These are phyloP conservation scores for Xestia ashworthii DNA, from an alignment of 2,888 invertebrate species.

Conservation along the genomic window DNA sequence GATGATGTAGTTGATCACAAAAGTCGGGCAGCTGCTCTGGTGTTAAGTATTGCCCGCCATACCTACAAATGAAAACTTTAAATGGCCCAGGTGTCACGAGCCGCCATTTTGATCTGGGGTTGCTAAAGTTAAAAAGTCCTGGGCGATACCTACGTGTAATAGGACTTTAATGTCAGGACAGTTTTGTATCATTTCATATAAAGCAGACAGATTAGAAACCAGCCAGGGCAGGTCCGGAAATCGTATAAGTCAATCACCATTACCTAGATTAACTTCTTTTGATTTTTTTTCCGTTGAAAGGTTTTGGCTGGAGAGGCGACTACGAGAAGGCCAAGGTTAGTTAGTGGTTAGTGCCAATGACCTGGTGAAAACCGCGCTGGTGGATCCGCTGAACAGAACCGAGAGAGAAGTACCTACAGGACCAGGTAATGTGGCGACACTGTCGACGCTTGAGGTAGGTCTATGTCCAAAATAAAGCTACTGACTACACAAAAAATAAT, in stretches of 20 bases:
- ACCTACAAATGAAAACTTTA: slow-evolving; percentile 71
- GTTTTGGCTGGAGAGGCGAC: not conserved
- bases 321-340: not conserved
- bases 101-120: not conserved
- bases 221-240: not conserved
- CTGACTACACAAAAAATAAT: not conserved
- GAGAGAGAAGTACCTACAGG: not conserved
- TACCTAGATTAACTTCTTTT: not conserved
- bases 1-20: slow-evolving; percentile 85
- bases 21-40: slow-evolving; percentile 87
- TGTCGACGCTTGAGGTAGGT: not conserved
- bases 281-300: not conserved
- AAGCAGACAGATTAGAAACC: not conserved
- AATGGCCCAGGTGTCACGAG: not conserved
- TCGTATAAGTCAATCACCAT: not conserved
- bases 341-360: not conserved
- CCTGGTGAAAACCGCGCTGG: not conserved
- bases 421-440: not conserved
- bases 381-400: not conserved
- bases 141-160: too few species aligned
- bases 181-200: not conserved
- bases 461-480: not conserved
- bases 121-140: too few species aligned
- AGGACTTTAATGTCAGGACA: not conserved
- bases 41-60: slow-evolving; percentile 86